Evolutionary conservation across 2,113 vertebrate genomes (phyloP), one percentile per base, ranked within the genome.

Genomic region (Geococcyx californianus): DNA sequence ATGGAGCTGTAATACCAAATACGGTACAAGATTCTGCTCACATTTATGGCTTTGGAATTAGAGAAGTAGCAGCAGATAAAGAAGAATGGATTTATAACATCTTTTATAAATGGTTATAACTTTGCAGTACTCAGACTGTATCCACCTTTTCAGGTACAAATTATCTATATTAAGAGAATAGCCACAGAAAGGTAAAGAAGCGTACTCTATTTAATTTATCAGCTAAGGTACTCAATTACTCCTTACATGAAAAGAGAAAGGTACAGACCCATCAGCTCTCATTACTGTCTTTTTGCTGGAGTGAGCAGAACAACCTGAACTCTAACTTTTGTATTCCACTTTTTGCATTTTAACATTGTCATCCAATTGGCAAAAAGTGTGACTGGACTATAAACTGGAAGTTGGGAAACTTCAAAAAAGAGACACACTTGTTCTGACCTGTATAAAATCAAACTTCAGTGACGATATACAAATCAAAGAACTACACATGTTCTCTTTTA

Each of bases 231-330:
- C 28, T 94, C 69, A 85, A 59, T 89, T 87, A 89, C 51, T 84
- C 24, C 66, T 91, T 82, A 68, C 5, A 60, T 7, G 38, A 84
- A 89, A 87, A 92, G 74, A 47, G 42, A 70, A 92, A 66, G 33
- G 40, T 56, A 78, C 64, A 77, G 42, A 90, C 29, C 14, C 0
- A 0, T 69, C 79, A 84, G 59, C 20, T 84, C 28, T 89, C 84
- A 86, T 86, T 81, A 78, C 16, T 81, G 26, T 24, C 29, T 63
- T 63, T 62, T 62, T 40, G 36, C 38, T 26, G 67, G 38, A 81
- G 45, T 76, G 70, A 66, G 63, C 49, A 95, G 94, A 95, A 68
- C 74, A 84, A 91, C 77, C 67, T 76, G 70, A 75, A 85, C 54
- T 85, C 38, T 44, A 64, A 68, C 31, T 91, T 92, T 29, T 29